Conservation (phyloP, 2,888 invertebrate species). For the Notodonta dromedarius region DNA sequence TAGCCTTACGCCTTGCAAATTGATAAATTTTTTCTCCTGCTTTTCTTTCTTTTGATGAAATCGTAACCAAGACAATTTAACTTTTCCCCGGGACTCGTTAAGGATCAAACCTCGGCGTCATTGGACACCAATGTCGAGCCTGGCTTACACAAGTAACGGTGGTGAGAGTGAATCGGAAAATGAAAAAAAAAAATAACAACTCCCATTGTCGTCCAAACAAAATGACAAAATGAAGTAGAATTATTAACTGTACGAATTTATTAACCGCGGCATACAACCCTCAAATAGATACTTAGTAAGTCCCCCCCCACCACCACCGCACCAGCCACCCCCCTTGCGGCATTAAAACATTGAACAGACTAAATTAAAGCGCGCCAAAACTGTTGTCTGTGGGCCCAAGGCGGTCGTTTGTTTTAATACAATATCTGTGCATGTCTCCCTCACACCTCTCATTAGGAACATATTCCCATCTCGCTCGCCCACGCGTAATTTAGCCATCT, state of each 20-base stretch:
- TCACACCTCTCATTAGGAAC: conserved; percentile 61
- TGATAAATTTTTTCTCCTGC: too few relatives aligned
- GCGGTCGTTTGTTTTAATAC: conserved; percentile 84
- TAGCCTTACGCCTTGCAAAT: too few relatives aligned
- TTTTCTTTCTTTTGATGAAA: too few relatives aligned
- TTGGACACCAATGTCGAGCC: too few relatives aligned
- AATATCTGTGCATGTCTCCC: conserved; percentile 74
- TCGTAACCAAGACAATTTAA: too few relatives aligned
- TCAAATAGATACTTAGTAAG: conserved; percentile 81
- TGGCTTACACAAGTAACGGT: too few relatives aligned
- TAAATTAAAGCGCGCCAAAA: conserved; percentile 84
- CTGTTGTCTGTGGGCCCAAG: conserved; percentile 80
- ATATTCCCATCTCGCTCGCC: conserved; percentile 55
- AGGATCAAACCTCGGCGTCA: too few relatives aligned
- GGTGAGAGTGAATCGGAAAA: too few relatives aligned
- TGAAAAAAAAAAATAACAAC: too few relatives aligned
- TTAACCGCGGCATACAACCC: conserved; percentile 75
- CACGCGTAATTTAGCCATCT: conserved; percentile 65
- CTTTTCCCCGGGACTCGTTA: too few relatives aligned
- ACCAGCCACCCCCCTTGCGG: conserved; percentile 59
- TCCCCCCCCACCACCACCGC: conserved; percentile 41
- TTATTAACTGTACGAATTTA: conserved; percentile 77
- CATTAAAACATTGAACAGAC: conserved; percentile 82
- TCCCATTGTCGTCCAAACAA: conserved; percentile 6
- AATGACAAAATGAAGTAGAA: conserved; percentile 55